These are phyloP conservation scores for Ecliptopera silaceata DNA, from an alignment of 2,888 invertebrate species.

Conservation along the genomic window DNA sequence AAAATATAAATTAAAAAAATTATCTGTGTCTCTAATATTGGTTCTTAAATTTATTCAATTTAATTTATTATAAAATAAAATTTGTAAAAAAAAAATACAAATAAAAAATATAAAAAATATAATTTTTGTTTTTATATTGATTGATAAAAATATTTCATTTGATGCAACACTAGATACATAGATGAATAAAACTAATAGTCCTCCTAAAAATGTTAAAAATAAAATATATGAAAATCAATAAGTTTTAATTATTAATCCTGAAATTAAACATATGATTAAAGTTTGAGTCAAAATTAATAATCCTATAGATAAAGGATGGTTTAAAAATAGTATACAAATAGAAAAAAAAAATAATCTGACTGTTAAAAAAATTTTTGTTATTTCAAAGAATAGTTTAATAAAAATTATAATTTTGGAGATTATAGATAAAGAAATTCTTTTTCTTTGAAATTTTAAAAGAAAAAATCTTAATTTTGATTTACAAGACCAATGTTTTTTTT, in stretches of 20 bases:
- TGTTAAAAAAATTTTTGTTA: conserved; percentile 62
- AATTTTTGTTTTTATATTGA: conserved; percentile 49
- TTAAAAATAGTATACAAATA: conserved; percentile 57
- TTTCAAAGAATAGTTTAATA: conserved; percentile 85
- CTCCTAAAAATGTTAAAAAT: conserved; percentile 85
- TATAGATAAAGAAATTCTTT: conserved; percentile 83
- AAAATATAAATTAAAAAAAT: conserved; percentile 42
- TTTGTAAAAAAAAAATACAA: conserved; percentile 41
- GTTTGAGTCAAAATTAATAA: conserved; percentile 81
- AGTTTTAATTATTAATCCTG: conserved; percentile 73
- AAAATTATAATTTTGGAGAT: conserved; percentile 88
- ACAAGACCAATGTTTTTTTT: conserved; percentile 87
- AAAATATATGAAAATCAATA: conserved; percentile 85
- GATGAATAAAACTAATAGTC: conserved; percentile 85
- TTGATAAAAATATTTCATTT: conserved; percentile 80
- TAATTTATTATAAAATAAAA: conserved; percentile 50
- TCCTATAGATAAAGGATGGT: conserved; percentile 81
- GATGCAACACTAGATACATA: conserved; percentile 85
- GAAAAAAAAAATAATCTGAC: conserved; percentile 60
- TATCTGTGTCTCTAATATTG: conserved; percentile 54
- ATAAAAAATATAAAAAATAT: conserved; percentile 44
- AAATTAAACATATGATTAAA: conserved; percentile 68
- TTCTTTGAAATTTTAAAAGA: conserved; percentile 85
- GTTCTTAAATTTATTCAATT: conserved; percentile 57
- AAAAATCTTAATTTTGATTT: conserved; percentile 83